Evolutionary conservation across 2,888 invertebrate genomes (phyloP), one percentile per base, ranked within the genome.

Genomic region (Bombylius major): DNA sequence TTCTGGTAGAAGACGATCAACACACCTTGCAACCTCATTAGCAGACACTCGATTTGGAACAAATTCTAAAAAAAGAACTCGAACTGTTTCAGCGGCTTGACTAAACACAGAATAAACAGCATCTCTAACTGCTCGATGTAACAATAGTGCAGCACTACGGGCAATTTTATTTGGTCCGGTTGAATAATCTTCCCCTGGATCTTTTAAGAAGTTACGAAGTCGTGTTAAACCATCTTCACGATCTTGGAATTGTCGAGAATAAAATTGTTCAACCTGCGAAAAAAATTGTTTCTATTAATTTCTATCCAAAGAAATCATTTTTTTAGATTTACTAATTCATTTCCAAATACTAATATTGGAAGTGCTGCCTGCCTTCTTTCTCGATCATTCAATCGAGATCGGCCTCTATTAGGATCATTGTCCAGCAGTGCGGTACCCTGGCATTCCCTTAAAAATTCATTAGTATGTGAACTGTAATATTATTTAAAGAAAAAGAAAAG

Each of bases 331-430:
- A 90, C 95, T 76, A 95, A 73, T 53, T 89, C 86, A 72, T 86
- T 86, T 57, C 94, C 95, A 74, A 95, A 95, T 47, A 95, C 89
- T 55, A 93, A 79, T 66, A 95, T 92, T 0, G 94, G 91, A 58
- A 92, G 72, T 0, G 92, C 89, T 0, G 95, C 95, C 71, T 94
- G 87, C 66, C 90, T 87, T 65, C 87, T 81, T 70, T 90, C 90
- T 54, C 89, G 76, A 66, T 90, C 90, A 58, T 87, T 89, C 66
- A 73, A 78, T 76, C 63, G 83, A 78, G 63, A 78, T 68, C 66
- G 75, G 65, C 74, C 78, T 67, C 65, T 70, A 64, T 72, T 70
- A 4, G 70, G 68, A 64, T 73, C 74, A 64, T 70, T 80, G 2
- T 78, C 75, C 53, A 75, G 74, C 56, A 72, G 64, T 42, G 73